Base-by-base conservation (phyloP, 2,113 vertebrate species). In the Hyperopisus bebe region DNA sequence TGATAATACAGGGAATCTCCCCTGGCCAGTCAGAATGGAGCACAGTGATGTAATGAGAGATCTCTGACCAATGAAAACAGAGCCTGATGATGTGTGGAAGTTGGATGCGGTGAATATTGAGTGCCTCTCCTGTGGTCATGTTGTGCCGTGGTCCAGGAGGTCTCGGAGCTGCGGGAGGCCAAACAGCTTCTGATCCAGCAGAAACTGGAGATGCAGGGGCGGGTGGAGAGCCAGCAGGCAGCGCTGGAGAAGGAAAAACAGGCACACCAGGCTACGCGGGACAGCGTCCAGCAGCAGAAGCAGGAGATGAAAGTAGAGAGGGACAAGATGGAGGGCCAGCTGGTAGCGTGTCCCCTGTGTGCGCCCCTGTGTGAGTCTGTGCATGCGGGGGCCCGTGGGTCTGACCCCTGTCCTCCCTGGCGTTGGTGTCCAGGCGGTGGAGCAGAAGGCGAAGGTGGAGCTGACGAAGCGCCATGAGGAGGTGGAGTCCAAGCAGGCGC, bases 161-260 rank as follows among this genome's bases (percentile, higher is more conserved):
- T 97, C 90, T 90, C 94, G 88, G 96, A 97, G 93, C 93, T 99
- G 87, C 97, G 95, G 91, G 98, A 98, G 92, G 98, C 97, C 88
- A 99, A 98, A 91, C 97, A 98, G 89, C 94, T 99, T 87, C 94
- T 99, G 93, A 99, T 99, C 94, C 97, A 99, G 92, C 98, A 99
- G 95, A 99, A 99, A 92, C 94, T 99, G 94, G 98, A 99, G 92
- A 93, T 98, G 83, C 98, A 99, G 92, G 93, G 95, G 66, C 96
- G 96, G 93, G 91, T 97, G 89, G 97, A 98, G 92, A 94, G 92
- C 9, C 90, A 90, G 0, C 95, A 95, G 92, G 94, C 92, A 7
- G 62, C 91, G 83, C 91, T 99, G 44, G 96, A 98, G 91, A 95
- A 97, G 91, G 97, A 99, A 92, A 96, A 96, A 89, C 96, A 93